These are phyloP conservation scores for Lepidocolaptes lacrymiger DNA, from an alignment of 2,797 vertebrate genomes.

Conservation along the genomic window DNA sequence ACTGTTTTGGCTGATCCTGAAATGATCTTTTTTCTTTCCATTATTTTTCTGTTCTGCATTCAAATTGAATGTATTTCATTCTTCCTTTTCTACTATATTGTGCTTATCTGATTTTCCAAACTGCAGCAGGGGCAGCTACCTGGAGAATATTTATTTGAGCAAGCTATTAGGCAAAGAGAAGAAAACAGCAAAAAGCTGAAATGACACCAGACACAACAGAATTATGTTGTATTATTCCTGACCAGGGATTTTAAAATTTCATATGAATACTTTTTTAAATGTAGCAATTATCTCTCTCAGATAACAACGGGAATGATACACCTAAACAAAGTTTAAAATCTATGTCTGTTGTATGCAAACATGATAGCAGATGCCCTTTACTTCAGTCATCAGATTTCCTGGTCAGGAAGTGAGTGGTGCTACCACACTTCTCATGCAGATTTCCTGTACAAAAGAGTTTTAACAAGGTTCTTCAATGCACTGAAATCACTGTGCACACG, in stretches of 20 bases:
- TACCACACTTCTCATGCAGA: neutral
- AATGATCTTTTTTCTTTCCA: neutral
- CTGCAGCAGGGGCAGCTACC: neutral
- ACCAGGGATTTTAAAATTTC: neutral
- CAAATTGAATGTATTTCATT: neutral
- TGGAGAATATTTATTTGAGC: neutral
- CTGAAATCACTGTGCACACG: neutral
- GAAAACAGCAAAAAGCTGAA: neutral
- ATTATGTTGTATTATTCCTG: neutral
- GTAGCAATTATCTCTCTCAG: neutral
- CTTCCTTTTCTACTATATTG: neutral
- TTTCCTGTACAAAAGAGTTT: neutral
- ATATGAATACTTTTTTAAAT: neutral
- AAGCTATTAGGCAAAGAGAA: neutral
- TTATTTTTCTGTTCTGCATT: neutral
- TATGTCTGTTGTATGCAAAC: neutral
- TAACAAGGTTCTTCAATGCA: neutral
- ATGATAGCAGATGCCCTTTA: neutral
- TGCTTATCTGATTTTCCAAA: neutral
- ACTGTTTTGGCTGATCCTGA: neutral
- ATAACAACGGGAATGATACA: fast-evolving
- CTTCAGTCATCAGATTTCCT: neutral
- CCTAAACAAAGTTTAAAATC: neutral
- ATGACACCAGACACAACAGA: neutral
- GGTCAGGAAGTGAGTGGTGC: neutral